phyloP scores from a whole-genome alignment of 2,888 invertebrate species.

The Empis stercorea region DNA sequence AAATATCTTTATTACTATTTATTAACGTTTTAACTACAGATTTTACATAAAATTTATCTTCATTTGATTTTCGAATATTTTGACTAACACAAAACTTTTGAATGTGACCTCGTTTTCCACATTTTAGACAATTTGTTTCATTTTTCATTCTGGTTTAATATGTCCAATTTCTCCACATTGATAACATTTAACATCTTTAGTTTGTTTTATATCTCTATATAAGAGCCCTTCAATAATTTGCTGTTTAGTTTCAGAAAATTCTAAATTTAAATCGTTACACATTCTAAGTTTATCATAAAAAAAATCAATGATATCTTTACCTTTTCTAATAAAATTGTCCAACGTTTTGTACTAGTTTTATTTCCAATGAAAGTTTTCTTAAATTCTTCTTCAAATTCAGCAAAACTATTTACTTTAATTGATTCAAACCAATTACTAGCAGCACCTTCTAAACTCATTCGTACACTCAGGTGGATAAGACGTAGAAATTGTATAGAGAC shows the following conservation, averaged over 20 bases:
- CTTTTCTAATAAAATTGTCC: constrained; percentile 2
- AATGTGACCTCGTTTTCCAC: constrained; percentile 8
- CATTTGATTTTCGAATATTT: constrained; percentile 3
- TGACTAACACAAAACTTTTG: constrained; percentile 3
- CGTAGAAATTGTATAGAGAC: no score
- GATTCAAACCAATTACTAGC: constrained; percentile 5
- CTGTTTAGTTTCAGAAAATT: constrained; percentile 5
- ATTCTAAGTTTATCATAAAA: constrained; percentile 6
- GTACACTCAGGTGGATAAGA: no score
- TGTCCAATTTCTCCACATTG: constrained; percentile 6
- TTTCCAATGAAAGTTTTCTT: constrained; percentile 1
- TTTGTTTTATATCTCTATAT: constrained; percentile 4
- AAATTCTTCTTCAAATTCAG: constrained; percentile 5
- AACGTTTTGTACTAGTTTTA: not conserved
- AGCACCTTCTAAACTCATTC: constrained; percentile 1
- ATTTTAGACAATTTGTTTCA: constrained; percentile 4
- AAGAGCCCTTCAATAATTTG: constrained; percentile 4
- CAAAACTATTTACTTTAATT: not conserved
- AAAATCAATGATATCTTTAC: constrained; percentile 6
- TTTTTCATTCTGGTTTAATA: constrained; percentile 6
- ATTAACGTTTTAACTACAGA: not conserved
- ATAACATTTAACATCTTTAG: not conserved
- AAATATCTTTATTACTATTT: not conserved
- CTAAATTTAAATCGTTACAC: constrained; percentile 5
- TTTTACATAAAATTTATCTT: no score